phyloP scores from a whole-genome alignment of 2,888 invertebrate species.

The Andrena marginata region DNA sequence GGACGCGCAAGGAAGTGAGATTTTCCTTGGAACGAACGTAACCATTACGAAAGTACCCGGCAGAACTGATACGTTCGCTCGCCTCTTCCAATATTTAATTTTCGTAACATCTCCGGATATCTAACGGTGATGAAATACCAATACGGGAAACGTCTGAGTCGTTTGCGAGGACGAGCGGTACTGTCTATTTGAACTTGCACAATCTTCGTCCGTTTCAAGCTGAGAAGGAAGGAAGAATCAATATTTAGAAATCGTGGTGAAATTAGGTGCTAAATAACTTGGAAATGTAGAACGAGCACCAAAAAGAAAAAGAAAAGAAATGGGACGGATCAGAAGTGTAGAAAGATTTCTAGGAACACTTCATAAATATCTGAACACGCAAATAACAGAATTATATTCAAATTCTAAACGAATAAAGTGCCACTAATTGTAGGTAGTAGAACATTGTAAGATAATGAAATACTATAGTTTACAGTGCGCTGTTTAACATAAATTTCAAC shows the following conservation, averaged over 20 bases:
- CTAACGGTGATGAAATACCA: constrained; percentile 51
- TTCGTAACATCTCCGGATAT: constrained; percentile 52
- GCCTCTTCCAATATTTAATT: constrained; percentile 51
- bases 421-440: too few relatives aligned
- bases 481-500: constrained; percentile 5
- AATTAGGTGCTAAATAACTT: background rate
- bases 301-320: too few relatives aligned
- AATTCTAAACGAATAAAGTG: too few relatives aligned
- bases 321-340: too few relatives aligned
- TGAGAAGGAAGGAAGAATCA: constrained; percentile 35
- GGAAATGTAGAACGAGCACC: too few relatives aligned
- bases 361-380: too few relatives aligned
- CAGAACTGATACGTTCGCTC: constrained; percentile 24
- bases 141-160: constrained; percentile 20
- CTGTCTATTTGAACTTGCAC: constrained; percentile 39
- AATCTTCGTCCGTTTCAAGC: constrained; percentile 15
- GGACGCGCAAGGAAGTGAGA: background rate
- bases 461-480: background rate
- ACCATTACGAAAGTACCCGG: constrained; percentile 5
- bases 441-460: background rate
- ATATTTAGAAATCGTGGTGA: constrained; percentile 23
- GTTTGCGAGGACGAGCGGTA: constrained; percentile 14
- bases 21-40: background rate
- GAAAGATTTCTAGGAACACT: too few relatives aligned
- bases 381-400: too few relatives aligned